Evolutionary conservation across 2,113 vertebrate genomes (phyloP).

Genomic region (Gnathonemus longibarbis): DNA sequence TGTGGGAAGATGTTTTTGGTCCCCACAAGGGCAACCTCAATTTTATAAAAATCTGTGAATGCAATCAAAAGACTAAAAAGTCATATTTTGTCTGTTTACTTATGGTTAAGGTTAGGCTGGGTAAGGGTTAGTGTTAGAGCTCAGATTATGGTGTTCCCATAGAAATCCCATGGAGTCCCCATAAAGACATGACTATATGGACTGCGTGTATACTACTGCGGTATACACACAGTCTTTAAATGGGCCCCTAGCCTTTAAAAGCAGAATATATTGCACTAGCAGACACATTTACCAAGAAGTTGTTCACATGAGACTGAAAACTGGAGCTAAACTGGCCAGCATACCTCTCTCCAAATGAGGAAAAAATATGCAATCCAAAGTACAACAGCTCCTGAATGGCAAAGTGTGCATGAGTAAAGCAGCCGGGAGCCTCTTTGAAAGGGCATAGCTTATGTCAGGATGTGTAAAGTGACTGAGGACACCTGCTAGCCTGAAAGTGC

Average conservation of each 20-base stretch:
- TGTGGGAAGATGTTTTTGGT: no score
- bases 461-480: not conserved
- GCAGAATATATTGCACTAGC: constrained; percentile 74
- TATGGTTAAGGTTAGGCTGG: no score
- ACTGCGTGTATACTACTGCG: not conserved
- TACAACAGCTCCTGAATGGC: not conserved
- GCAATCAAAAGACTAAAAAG: no score
- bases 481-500: not conserved
- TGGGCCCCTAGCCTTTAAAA: constrained; percentile 55
- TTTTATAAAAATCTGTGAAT: no score
- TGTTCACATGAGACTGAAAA: not conserved
- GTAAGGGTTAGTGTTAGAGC: not conserved
- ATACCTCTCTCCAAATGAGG: not conserved
- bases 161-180: not conserved
- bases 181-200: not conserved
- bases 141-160: not conserved
- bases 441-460: not conserved
- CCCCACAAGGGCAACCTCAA: no score
- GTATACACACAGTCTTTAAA: not conserved
- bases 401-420: not conserved
- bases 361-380: not conserved
- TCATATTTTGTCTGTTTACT: no score
- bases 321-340: not conserved
- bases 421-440: not conserved
- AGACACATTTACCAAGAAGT: constrained; percentile 45